These are phyloP conservation scores for Megalopta genalis DNA, from an alignment of 1,140 invertebrate species.

Conservation along the genomic window DNA sequence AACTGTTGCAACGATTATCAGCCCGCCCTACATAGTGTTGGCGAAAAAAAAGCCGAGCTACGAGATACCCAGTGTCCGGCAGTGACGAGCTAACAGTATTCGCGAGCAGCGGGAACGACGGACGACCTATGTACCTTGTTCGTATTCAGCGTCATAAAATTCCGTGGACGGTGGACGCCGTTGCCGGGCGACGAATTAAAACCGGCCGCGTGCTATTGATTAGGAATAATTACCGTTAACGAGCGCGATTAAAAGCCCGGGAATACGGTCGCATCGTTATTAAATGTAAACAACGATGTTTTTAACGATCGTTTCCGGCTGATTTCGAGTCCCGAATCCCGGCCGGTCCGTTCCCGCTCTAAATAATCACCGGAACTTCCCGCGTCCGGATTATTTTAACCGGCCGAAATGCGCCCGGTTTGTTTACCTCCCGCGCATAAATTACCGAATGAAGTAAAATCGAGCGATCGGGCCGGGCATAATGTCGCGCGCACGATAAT, in stretches of 20 bases:
- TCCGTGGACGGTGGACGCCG: too few relatives aligned
- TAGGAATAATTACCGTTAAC: slow-evolving; percentile 62
- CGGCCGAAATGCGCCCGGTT: slow-evolving; percentile 34
- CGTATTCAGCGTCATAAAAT: too few relatives aligned
- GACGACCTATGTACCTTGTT: too few relatives aligned
- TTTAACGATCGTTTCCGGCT: slow-evolving; percentile 48
- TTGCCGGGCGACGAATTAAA: slow-evolving; percentile 15
- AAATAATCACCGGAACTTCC: slow-evolving; percentile 59
- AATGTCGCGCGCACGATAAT: slow-evolving; percentile 50
- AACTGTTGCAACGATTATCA: too few relatives aligned
- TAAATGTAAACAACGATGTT: slow-evolving; percentile 63
- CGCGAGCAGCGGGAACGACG: too few relatives aligned
- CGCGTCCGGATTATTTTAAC: slow-evolving; percentile 58
- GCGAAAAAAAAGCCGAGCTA: too few relatives aligned
- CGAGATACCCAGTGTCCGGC: too few relatives aligned
- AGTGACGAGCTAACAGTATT: too few relatives aligned
- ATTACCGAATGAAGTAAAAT: slow-evolving; percentile 60
- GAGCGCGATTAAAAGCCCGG: slow-evolving; percentile 55
- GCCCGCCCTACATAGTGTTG: too few relatives aligned
- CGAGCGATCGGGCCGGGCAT: slow-evolving; percentile 45
- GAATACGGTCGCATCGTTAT: slow-evolving; percentile 49
- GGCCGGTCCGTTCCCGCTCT: slow-evolving; percentile 38
- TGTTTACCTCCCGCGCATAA: slow-evolving; percentile 55
- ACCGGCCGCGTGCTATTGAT: slow-evolving; percentile 22
- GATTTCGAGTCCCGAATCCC: slow-evolving; percentile 46